Evolutionary conservation across 2,888 invertebrate species (phyloP), one percentile per base, ranked within the genome.

Genomic region (Agriopis aurantiaria): DNA sequence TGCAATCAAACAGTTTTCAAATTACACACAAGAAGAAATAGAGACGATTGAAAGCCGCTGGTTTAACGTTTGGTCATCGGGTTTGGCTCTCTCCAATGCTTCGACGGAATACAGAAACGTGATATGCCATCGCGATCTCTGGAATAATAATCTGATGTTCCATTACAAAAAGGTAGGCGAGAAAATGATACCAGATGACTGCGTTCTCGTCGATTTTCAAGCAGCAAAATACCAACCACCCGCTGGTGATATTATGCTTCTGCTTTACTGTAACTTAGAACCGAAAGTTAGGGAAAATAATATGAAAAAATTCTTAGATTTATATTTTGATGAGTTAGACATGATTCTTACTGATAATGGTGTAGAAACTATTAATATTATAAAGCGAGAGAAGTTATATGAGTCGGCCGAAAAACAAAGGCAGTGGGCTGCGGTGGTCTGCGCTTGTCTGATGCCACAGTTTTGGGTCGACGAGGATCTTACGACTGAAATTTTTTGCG

Each of bases 141-240:
- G 96, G 96, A 94, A 94, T 55, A 96, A 96, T 77, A 96, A 96
- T 79, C 82, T 96, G 9, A 90, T 96, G 89, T 96, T 96, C 76
- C 91, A 87, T 74, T 95, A 94, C 68, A 79, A 80, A 40, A 69
- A 62, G 8, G 77, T 77, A 58, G 82, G 60, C 17, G 63, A 68
- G 10, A 68, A 81, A 41, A 12, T 62, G 33, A 40, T 59, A 46
- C 95, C 96, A 0, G 88, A 95, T 3, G 94, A 95, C 43, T 96
- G 96, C 75, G 82, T 96, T 46, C 82, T 97, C 10, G 95, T 97
- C 3, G 97, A 97, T 85, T 97, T 96, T 80, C 97, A 97, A 86
- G 91, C 96, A 61, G 89, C 95, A 0, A 92, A 96, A 41, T 97
- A 96, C 80, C 95, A 95, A 14, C 96, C 97, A 0, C 96, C 96